Evolutionary conservation across 2,888 invertebrate species (phyloP), one percentile per base, ranked within the genome.

Genomic region (Anthoptus insignis): DNA sequence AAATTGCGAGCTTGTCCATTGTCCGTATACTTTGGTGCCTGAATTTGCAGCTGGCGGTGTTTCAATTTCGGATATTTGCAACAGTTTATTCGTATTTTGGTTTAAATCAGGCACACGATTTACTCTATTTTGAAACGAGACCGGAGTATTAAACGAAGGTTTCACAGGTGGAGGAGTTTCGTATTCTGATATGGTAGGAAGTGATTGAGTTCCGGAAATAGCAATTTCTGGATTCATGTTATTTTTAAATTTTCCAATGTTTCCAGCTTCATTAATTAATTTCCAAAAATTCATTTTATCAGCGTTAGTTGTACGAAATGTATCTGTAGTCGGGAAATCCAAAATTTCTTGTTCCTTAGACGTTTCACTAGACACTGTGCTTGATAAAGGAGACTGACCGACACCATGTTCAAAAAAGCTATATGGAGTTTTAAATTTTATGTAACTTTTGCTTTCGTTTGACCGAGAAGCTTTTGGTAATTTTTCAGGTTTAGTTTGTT

Each of bases 1-100:
- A 74, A 87, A 90, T 72, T 86, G 88, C 1, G 89, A 84, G 73
- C 84, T 84, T 7, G 86, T 85, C 89, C 89, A 89, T 69, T 90
- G 89, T 2, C 88, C 88, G 63, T 87, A 89, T 9, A 86, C 83
- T 70, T 84, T 85, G 9, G 73, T 72, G 67, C 84, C 79, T 59
- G 76, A 77, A 24, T 77, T 71, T 7, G 74, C 50, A 0, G 86
- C 82, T 16, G 89, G 89, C 45, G 89, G 88, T 8, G 77, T 81
- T 78, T 86, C 87, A 7, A 81, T 60, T 27, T 87, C 85, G 8
- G 81, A 75, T 66, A 87, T 63, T 29, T 58, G 59, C 9, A 42
- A 9, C 0, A 47, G n/a, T 8, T 50, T 58, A 2, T 64, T 34
- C 50, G 49, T 22, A 37, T 47, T 67, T 39, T 60, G 50, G 24